Evolutionary conservation across 2,113 vertebrate species (phyloP), one percentile per base, ranked within the genome.

Genomic region (Stegostoma tigrinum): DNA sequence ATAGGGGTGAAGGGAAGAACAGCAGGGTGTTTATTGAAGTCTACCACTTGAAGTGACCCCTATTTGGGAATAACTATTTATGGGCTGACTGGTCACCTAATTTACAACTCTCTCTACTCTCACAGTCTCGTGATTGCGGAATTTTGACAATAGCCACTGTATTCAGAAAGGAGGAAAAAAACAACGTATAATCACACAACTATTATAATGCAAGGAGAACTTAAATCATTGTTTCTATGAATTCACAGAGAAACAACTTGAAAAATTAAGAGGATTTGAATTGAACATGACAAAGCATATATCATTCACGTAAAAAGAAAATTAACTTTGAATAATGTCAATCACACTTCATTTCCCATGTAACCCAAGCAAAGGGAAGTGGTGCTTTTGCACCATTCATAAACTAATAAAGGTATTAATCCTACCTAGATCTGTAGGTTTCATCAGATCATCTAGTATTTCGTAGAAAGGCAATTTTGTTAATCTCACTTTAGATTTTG

Each of bases 391-490:
- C 45, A 27, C 48, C 30, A 27, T 95, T 95, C 27, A 72, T 10
- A 75, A 95, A 17, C 27, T 30, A 75, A 72, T 8, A 95, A 61
- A 95, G 24, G 52, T 72, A 95, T 95, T 95, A 95, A 95, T 61
- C 96, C 72, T 91, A 99, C 99, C 98, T 86, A 99, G 97, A 95
- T 99, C 99, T 0, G 99, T 99, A 2, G 99, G 99, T 96, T 98
- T 98, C 97, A 99, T 96, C 96, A 99, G 96, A 48, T 99, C 99
- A 19, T 99, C 99, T 97, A 99, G 96, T 70, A 98, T 99, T 21
- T 98, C 99, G 5, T 99, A 99, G 97, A 99, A 99, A 96, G 99
- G 99, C 96, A 99, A 97, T 34, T 98, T 98, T 90, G 99, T 98
- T 97, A 99, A 97, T 61, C 98, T 98, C 30, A 98, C 98, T 61